Evolutionary conservation across 2,888 invertebrate genomes (phyloP), one percentile per base, ranked within the genome.

Genomic region (Apodemia zela): DNA sequence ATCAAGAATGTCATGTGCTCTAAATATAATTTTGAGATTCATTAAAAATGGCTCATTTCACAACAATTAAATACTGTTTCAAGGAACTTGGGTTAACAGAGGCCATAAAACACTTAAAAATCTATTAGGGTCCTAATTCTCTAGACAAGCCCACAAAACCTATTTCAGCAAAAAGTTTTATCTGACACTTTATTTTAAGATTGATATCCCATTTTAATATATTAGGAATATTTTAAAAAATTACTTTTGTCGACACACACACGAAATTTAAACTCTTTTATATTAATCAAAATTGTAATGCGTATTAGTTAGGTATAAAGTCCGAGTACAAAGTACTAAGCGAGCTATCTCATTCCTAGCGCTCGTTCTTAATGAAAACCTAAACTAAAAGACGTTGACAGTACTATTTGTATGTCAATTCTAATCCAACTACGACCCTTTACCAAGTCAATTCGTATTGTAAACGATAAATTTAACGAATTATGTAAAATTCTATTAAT

Each of bases 31-130:
- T 21, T 51, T 2, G 21, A 51, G 17, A 51, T 51, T 51, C 51
- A 51, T 51, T 21, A 21, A 51, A 38, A 38, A 38, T 38, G 38
- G 38, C 38, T 38, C 5, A 51, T 64, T 57, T 51, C 51, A 51
- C 13, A 51, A 51, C 21, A 51, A 51, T 59, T 33, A 67, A 38
- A 67, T 67, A 67, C 67, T 67, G 67, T 60, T 33, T 59, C 47
- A 33, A 67, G 67, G 65, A 67, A 67, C 67, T 67, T 42, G 57
- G 49, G 47, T 63, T 60, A 45, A 63, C 38, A 10, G 61, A 67
- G 65, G 65, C 61, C 60, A 62, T 62, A 59, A 42, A 63, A 25
- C 51, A 49, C 18, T 45, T 58, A 35, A 38, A 18, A 5, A 17
- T 13, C 29, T 57, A 42, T 42, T 42, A 15, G 42, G 42, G 42